Evolutionary conservation across 2,113 vertebrate species (phyloP), one percentile per base, ranked within the genome.

Genomic region (Mesitornis unicolor): DNA sequence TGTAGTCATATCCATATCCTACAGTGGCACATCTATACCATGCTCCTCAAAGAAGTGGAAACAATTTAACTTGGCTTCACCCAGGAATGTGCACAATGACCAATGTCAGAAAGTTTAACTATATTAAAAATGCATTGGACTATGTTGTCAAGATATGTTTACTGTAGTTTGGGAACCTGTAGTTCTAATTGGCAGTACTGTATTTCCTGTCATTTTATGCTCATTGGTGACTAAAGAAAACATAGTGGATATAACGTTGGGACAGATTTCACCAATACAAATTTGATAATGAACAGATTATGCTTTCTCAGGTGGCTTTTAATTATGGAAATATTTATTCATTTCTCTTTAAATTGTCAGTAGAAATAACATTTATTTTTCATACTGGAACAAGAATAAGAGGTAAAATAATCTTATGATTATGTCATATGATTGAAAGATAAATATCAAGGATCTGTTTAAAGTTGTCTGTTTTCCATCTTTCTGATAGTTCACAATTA

Each of bases 361-460:
- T 87, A 80, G 73, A 89, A 92, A 79, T 90, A 87, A 87, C 64
- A 83, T 86, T 88, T 91, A 31, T 93, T 91, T 96, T 93, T 87
- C 25, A 43, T 87, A 79, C 25, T 54, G 48, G 54, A 94, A 81
- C 19, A 78, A 68, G 47, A 80, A 38, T 43, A 85, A 89, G 81
- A 69, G 29, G 51, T 82, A 70, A 94, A 90, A 43, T 84, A 35
- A 77, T 35, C 56, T 87, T 76, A 47, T 56, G 15, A 29, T 71
- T 93, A 68, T 48, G 74, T 74, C 40, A 24, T 86, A 8, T 38
- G 16, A 47, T 88, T 76, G 43, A 25, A 90, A 93, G 40, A 48
- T 76, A 82, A 90, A 33, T 75, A 85, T 40, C 40, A 88, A 65
- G 35, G 50, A 61, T 88, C n/a, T 12, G 2, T 47, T 91, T 82